These are phyloP conservation scores for Drosophila mayaguana DNA, from an alignment of 2,888 invertebrate genomes.

Conservation along the genomic window DNA sequence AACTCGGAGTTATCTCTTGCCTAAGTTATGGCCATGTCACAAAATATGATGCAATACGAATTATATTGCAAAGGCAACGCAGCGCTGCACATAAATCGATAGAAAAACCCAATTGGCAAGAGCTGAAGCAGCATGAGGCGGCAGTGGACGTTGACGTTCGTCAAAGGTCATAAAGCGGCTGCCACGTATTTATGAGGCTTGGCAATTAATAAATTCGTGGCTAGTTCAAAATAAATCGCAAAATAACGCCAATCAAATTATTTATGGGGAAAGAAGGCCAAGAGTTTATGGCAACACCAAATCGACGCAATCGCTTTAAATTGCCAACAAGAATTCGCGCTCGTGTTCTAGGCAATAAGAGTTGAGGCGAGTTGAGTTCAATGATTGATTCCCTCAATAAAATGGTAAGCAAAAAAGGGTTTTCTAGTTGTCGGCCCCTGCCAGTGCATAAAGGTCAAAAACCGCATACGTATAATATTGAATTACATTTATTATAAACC, in stretches of 20 bases:
- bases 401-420: constrained; percentile 59
- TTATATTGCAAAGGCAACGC: constrained; percentile 24
- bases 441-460: constrained; percentile 47
- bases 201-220: constrained; percentile 83
- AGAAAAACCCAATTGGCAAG: constrained; percentile 1
- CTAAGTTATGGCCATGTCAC: constrained; percentile 77
- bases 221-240: constrained; percentile 69
- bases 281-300: constrained; percentile 51
- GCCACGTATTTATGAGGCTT: constrained; percentile 72
- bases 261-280: constrained; percentile 45
- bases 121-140: constrained; percentile 36
- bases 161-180: constrained; percentile 80
- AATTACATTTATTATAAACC: constrained; percentile 1
- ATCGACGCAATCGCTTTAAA: constrained; percentile 47
- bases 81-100: constrained; percentile 48
- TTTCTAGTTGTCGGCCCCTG: no score
- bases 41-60: constrained; percentile 71
- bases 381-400: constrained; percentile 71
- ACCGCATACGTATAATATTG: constrained; percentile 11
- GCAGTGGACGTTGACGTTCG: constrained; percentile 29
- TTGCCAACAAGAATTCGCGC: constrained; percentile 49
- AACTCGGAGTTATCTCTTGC: constrained; percentile 35
- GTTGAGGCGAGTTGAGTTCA: constrained; percentile 1
- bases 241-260: constrained; percentile 49
- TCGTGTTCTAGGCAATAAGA: constrained; percentile 49